Evolutionary conservation across 2,113 vertebrate genomes (phyloP).

Genomic region (Climacteris rufus): DNA sequence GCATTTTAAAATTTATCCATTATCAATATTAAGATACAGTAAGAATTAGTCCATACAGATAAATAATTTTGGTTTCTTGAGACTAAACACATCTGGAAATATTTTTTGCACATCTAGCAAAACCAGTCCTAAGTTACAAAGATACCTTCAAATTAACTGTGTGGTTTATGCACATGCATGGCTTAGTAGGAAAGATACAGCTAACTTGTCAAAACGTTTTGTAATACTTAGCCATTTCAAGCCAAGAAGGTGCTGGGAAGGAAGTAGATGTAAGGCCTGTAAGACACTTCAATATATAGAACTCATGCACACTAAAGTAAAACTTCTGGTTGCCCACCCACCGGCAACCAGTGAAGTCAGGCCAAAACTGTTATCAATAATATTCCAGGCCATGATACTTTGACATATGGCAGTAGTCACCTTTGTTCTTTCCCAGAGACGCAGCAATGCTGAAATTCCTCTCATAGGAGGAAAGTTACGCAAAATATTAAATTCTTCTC

Average conservation of each 20-base stretch:
- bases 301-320: neutral
- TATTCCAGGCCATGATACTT: neutral
- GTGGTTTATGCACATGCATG: neutral
- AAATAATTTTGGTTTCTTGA: neutral
- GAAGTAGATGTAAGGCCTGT: neutral
- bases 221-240: neutral
- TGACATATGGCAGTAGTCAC: neutral
- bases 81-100: conserved; percentile 31
- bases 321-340: neutral
- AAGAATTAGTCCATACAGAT: neutral
- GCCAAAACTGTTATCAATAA: neutral
- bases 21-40: conserved; percentile 14
- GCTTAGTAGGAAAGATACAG: neutral
- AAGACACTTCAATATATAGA: neutral
- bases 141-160: neutral
- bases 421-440: neutral
- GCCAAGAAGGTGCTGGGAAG: neutral
- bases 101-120: neutral
- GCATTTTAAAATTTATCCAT: neutral
- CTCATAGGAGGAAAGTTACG: neutral
- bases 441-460: neutral
- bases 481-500: neutral
- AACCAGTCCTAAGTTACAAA: neutral
- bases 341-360: neutral
- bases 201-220: neutral